A percentile compares a stretch with the other conserved stretches of the same genome.
Evolutionary conservation across 2,888 invertebrate species (phyloP).

Genomic region (Calameuta filiformis): DNA sequence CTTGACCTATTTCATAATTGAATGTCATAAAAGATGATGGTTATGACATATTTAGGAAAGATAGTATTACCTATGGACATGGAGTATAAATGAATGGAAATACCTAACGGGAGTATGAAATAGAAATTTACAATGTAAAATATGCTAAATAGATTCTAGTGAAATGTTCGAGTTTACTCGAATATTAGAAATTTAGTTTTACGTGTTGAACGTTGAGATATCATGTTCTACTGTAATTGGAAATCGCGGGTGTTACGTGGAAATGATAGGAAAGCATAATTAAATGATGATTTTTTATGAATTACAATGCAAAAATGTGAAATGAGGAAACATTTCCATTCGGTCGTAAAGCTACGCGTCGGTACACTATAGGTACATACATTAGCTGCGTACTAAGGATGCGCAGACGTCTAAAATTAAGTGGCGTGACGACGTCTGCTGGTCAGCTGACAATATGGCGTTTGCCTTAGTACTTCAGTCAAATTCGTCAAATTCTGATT

Average conservation of each 20-base stretch:
- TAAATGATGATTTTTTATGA: not conserved
- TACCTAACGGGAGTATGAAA: not conserved
- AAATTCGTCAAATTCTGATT: not conserved
- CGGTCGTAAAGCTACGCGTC: not conserved
- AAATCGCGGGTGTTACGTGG: not conserved
- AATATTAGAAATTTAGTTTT: not conserved
- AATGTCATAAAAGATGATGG: not conserved
- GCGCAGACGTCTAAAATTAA: not conserved
- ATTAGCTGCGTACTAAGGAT: not conserved
- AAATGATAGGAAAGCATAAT: not conserved
- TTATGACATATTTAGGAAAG: not conserved
- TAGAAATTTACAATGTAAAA: not conserved
- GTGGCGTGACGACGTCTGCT: slow-evolving; percentile 42
- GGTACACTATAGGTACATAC: not conserved
- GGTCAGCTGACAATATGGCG: slow-evolving; percentile 36
- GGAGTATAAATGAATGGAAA: not conserved
- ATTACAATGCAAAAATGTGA: not conserved
- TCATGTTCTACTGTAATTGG: not conserved
- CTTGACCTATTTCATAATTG: not conserved
- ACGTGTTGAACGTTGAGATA: not conserved
- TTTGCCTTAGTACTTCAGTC: not conserved
- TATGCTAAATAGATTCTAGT: not conserved
- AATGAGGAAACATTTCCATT: not conserved
- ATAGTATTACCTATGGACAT: not conserved
- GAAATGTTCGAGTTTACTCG: not conserved